phyloP scores from a whole-genome alignment of 2,888 invertebrate species.

The Thumatha senex region DNA sequence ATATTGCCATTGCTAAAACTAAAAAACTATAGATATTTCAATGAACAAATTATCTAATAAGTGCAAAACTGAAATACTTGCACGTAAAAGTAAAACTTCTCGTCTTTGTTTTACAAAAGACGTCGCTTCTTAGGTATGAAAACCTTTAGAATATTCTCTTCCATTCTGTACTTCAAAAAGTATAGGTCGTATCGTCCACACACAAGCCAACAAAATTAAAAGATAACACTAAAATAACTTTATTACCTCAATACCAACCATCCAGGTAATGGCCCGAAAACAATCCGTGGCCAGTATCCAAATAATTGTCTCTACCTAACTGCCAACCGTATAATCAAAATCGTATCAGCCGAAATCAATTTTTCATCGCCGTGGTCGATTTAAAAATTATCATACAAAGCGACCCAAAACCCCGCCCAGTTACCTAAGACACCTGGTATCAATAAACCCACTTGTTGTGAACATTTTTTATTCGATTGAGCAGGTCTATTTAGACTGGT shows the following conservation, averaged over 20 bases:
- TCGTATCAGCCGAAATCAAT: slow-evolving; percentile 79
- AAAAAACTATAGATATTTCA: too few species aligned
- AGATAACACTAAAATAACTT: slow-evolving; percentile 10
- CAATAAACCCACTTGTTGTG: slow-evolving; percentile 1
- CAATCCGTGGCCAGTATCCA: slow-evolving; percentile 45
- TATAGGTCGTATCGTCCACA: too few species aligned
- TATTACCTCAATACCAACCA: slow-evolving; percentile 31
- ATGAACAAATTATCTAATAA: too few species aligned
- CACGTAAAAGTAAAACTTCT: too few species aligned
- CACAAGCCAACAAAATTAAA: neutral
- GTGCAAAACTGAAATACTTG: too few species aligned
- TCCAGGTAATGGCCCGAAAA: slow-evolving; percentile 15
- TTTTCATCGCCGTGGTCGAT: slow-evolving; percentile 72
- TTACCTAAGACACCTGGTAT: slow-evolving; percentile 35
- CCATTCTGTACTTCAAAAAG: too few species aligned
- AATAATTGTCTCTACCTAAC: slow-evolving; percentile 76
- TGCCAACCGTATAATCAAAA: slow-evolving; percentile 76
- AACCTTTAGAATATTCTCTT: too few species aligned
- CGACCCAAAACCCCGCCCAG: slow-evolving; percentile 44
- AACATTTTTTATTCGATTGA: slow-evolving; percentile 10
- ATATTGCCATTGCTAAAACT: too few species aligned
- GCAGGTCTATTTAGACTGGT: slow-evolving; percentile 39
- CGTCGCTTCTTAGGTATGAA: too few species aligned
- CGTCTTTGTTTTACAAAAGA: too few species aligned
- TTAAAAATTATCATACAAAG: slow-evolving; percentile 79